phyloP scores from a whole-genome alignment of 1,140 invertebrate species.

The Phymorhynchus buccinoides region DNA sequence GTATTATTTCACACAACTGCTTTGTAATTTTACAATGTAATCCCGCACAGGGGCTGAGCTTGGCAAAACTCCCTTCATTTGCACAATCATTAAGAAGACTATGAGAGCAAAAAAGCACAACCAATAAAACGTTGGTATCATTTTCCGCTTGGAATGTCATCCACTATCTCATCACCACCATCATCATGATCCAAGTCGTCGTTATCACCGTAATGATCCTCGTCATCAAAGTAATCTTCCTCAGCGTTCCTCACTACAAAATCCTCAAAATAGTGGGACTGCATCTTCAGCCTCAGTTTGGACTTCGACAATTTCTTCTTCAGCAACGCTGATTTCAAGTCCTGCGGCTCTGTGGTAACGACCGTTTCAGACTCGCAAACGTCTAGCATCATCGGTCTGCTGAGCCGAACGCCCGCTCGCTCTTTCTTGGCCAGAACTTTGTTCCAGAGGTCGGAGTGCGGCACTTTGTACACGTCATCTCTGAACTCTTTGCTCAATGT shows the following conservation, averaged over 20 bases:
- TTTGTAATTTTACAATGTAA: too few relatives aligned
- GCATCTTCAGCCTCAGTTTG: background rate
- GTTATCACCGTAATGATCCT: background rate
- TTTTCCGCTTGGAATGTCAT: background rate
- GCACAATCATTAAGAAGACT: too few relatives aligned
- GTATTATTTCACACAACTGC: too few relatives aligned
- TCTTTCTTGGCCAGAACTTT: constrained; percentile 32
- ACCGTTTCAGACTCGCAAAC: background rate
- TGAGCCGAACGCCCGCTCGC: background rate
- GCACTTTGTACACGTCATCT: constrained; percentile 41
- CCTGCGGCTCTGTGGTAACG: background rate
- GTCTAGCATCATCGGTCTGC: too few relatives aligned
- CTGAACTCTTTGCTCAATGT: constrained; percentile 19
- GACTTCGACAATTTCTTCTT: background rate
- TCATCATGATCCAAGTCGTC: background rate
- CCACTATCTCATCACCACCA: background rate
- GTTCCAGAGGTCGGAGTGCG: constrained; percentile 35
- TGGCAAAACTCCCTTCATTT: too few relatives aligned
- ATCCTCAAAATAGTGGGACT: background rate
- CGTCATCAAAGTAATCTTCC: too few relatives aligned
- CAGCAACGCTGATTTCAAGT: background rate
- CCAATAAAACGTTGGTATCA: too few relatives aligned
- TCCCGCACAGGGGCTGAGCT: too few relatives aligned
- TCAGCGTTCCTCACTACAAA: background rate
- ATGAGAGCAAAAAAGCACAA: too few relatives aligned